A percentile compares a stretch with the other conserved stretches of the same genome.
Evolutionary conservation across 2,113 vertebrate species (phyloP).

Genomic region (Cyphomyrus discorhynchus): DNA sequence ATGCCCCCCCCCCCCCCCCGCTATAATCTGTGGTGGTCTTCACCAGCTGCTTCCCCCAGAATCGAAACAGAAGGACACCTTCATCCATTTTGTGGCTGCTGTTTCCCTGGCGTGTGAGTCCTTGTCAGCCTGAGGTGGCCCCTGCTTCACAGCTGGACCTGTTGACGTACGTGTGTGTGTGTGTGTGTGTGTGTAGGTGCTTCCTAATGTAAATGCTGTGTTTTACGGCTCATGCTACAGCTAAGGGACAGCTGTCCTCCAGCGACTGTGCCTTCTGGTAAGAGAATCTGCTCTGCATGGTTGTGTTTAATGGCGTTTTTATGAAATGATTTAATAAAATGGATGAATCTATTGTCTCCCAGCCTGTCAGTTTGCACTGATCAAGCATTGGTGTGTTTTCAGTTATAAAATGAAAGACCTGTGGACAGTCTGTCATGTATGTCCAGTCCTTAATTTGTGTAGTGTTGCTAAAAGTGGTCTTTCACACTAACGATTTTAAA

Average conservation of each 20-base stretch:
- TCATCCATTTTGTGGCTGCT: neutral
- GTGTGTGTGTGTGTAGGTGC: neutral
- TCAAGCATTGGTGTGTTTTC: constrained; percentile 18
- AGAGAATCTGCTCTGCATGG: constrained; percentile 25
- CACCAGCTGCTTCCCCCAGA: neutral
- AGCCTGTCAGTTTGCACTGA: constrained; percentile 9
- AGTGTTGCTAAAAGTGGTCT: neutral
- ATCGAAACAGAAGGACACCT: neutral
- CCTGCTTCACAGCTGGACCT: neutral
- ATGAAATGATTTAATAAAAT: constrained; percentile 23
- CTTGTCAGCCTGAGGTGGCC: neutral
- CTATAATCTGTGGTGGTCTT: neutral
- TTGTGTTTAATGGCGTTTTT: constrained; percentile 22
- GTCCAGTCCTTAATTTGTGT: neutral
- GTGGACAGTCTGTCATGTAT: neutral
- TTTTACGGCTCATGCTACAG: constrained; percentile 1
- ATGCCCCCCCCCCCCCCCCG: neutral
- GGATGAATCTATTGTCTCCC: constrained; percentile 21
- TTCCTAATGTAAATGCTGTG: constrained; percentile 22
- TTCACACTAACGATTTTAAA: neutral
- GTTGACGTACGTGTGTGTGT: neutral
- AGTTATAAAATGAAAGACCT: constrained; percentile 1
- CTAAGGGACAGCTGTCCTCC: neutral
- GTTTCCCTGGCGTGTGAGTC: neutral
- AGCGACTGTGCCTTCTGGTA: constrained; percentile 17